Conservation (phyloP, 1,140 invertebrate species). For the Centruroides vittatus region DNA sequence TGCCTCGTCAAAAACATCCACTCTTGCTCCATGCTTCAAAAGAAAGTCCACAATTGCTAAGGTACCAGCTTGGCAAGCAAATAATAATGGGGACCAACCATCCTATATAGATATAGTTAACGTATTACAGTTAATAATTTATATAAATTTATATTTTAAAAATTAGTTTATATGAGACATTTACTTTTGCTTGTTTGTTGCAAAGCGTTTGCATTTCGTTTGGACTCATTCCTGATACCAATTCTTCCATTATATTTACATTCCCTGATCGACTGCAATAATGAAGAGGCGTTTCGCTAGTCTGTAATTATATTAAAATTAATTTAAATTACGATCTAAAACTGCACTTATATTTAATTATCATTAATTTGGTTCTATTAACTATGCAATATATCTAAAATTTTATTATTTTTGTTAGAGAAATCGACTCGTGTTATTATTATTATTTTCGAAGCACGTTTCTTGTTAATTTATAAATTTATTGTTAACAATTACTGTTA, state of each 20-base stretch:
- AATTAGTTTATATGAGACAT: background rate
- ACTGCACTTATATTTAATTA: background rate
- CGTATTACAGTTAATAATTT: too few relatives aligned
- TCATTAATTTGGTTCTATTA: too few relatives aligned
- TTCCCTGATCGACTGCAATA: constrained; percentile 88
- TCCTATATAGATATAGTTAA: constrained; percentile 25
- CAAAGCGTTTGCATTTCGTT: constrained; percentile 79
- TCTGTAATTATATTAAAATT: constrained; percentile 32
- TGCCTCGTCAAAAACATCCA: constrained; percentile 96
- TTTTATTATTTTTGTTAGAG: too few relatives aligned
- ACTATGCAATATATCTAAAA: too few relatives aligned
- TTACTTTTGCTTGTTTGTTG: constrained; percentile 68
- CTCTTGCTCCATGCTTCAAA: constrained; percentile 64
- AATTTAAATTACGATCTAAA: background rate
- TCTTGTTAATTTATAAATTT: too few relatives aligned
- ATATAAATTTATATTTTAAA: too few relatives aligned
- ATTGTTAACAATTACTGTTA: too few relatives aligned
- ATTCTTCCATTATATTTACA: constrained; percentile 86
- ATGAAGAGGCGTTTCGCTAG: constrained; percentile 87
- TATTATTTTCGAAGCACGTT: too few relatives aligned
- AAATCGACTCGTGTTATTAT: too few relatives aligned
- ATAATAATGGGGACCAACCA: constrained; percentile 91
- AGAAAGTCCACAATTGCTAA: constrained; percentile 39
- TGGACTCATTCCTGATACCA: constrained; percentile 73
- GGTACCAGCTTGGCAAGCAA: constrained; percentile 55